These are phyloP conservation scores for Mus spicilegus DNA, from an alignment of 2,113 vertebrate genomes.

Conservation along the genomic window DNA sequence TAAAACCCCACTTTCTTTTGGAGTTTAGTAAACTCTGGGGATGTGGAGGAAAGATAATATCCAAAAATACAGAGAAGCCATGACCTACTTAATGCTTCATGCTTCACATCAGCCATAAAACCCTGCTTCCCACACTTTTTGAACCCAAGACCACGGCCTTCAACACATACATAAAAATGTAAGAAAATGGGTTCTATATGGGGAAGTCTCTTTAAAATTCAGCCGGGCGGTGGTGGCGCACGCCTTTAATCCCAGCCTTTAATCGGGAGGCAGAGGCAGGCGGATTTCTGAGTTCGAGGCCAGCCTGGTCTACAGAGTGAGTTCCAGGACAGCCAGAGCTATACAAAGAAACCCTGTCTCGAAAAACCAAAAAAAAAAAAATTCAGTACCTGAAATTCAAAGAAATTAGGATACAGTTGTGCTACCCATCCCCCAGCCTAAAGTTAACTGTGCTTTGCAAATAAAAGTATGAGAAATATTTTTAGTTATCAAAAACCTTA, in stretches of 20 bases:
- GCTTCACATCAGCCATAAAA: background rate
- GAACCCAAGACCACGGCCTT: background rate
- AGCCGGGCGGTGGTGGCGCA: background rate
- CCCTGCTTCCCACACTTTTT: background rate
- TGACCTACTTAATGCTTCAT: background rate
- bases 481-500: constrained; percentile 9
- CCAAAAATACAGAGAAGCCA: background rate
- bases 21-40: background rate
- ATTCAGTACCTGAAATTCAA: background rate
- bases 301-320: no score
- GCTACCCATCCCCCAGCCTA: background rate
- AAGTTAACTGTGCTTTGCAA: constrained; percentile 22
- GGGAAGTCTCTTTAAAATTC: constrained; percentile 30
- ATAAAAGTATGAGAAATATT: constrained; percentile 33
- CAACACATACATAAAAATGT: background rate
- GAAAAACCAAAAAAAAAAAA: no score
- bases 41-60: background rate
- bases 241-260: no score
- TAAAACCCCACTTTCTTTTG: background rate
- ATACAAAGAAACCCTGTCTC: no score
- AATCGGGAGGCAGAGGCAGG: no score
- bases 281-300: no score
- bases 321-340: no score
- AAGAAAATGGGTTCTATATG: background rate
- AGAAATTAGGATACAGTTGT: background rate